Percentiles rank a stretch among this genome's conserved stretches.
Conservation (phyloP, 1,140 invertebrate species). For the Drosophila eugracilis region DNA sequence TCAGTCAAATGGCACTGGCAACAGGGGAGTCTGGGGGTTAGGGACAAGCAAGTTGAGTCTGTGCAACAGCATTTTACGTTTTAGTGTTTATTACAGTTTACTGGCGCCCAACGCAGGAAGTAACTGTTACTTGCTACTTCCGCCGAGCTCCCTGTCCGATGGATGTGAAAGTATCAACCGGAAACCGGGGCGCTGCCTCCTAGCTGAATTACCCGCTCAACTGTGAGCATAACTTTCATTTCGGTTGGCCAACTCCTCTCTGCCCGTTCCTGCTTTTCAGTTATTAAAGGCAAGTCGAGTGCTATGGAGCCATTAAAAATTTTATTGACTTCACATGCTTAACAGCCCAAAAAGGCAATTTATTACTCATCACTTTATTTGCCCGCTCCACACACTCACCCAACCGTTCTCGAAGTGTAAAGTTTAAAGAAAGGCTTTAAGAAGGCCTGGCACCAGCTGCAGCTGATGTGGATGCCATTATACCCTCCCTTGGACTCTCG, state of each 20-base stretch:
- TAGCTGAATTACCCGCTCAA: constrained; percentile 31
- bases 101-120: constrained; percentile 64
- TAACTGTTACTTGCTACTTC: constrained; percentile 75
- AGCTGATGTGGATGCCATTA: constrained; percentile 26
- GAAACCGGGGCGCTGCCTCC: constrained; percentile 41
- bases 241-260: background rate
- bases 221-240: constrained; percentile 15
- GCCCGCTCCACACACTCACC: background rate
- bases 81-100: constrained; percentile 78
- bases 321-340: constrained; percentile 66
- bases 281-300: constrained; percentile 27
- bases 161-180: constrained; percentile 46
- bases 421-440: constrained; percentile 35
- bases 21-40: background rate
- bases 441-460: constrained; percentile 34
- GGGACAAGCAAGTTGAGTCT: constrained; percentile 42
- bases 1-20: constrained; percentile 64
- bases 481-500: constrained; percentile 9
- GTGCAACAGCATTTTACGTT: constrained; percentile 62
- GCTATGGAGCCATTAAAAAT: constrained; percentile 53
- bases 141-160: constrained; percentile 16
- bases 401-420: background rate
- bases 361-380: constrained; percentile 42
- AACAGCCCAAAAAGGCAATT: constrained; percentile 42
- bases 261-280: constrained; percentile 12